Evolutionary conservation across 2,888 invertebrate species (phyloP).

Genomic region (Sepiola atlantica): DNA sequence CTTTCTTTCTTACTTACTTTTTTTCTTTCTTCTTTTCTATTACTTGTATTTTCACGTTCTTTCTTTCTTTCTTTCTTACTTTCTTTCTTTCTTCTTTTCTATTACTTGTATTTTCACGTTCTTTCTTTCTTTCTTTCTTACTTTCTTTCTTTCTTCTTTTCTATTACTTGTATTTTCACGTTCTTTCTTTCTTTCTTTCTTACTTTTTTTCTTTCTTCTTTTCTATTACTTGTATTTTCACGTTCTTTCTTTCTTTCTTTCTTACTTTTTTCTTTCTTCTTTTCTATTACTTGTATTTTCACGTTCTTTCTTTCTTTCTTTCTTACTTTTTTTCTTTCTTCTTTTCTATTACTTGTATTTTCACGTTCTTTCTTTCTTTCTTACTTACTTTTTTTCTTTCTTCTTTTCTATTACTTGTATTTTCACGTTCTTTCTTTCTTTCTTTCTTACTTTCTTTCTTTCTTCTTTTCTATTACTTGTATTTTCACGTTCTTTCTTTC

Average conservation of each 20-base stretch:
- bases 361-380: background rate
- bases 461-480: no score
- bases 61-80: background rate
- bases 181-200: background rate
- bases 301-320: background rate
- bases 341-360: background rate
- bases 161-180: no score
- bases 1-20: background rate
- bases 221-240: no score
- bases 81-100: background rate
- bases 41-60: background rate
- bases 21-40: background rate
- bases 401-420: background rate
- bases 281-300: background rate
- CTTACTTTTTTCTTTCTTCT: background rate
- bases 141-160: background rate
- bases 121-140: no score
- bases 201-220: background rate
- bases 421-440: background rate
- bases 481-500: background rate
- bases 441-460: background rate
- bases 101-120: background rate
- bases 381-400: background rate
- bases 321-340: background rate
- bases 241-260: background rate